Percentiles rank a stretch among this genome's conserved stretches.
phyloP scores from a whole-genome alignment of 2,888 invertebrate genomes.

The Drosophila siamana region DNA sequence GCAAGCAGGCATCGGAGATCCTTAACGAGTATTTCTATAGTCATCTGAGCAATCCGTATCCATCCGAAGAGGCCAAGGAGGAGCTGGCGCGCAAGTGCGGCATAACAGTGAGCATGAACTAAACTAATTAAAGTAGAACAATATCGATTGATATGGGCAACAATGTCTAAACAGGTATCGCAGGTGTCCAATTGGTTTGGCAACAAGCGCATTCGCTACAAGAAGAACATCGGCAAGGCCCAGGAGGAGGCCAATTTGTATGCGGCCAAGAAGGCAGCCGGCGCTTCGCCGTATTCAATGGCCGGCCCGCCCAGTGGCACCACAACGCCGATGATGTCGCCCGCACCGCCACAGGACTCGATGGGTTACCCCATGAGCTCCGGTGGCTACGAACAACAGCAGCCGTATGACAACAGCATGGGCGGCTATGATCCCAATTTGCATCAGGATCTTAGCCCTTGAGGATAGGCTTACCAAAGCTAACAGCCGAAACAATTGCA shows the following conservation, averaged over 20 bases:
- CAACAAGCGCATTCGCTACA: slow-evolving; percentile 99
- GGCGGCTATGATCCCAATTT: slow-evolving; percentile 94
- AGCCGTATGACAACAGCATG: slow-evolving; percentile 95
- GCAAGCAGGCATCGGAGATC: slow-evolving; percentile 99
- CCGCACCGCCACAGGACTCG: slow-evolving; percentile 95
- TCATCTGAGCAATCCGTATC: slow-evolving; percentile 99
- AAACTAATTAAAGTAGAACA: too few species aligned
- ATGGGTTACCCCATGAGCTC: slow-evolving; percentile 97
- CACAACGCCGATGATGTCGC: slow-evolving; percentile 97
- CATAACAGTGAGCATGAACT: slow-evolving; percentile 97
- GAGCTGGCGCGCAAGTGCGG: slow-evolving; percentile 99
- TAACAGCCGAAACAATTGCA: slow-evolving; percentile 27
- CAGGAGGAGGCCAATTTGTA: slow-evolving; percentile 99
- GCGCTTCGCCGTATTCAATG: slow-evolving; percentile 95
- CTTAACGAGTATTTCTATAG: slow-evolving; percentile 99
- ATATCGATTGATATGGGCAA: too few species aligned
- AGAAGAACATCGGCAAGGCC: slow-evolving; percentile 99
- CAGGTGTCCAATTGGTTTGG: slow-evolving; percentile 99
- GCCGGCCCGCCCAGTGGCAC: slow-evolving; percentile 95
- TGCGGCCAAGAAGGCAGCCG: slow-evolving; percentile 98
- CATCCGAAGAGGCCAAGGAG: slow-evolving; percentile 99
- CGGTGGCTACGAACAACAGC: slow-evolving; percentile 95
- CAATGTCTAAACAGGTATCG: slow-evolving; percentile 80
- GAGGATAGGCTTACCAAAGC: slow-evolving; percentile 80
- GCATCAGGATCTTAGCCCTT: slow-evolving; percentile 94